Evolutionary conservation across 2,888 invertebrate genomes (phyloP).

Genomic region (Philhelius pedissequus): DNA sequence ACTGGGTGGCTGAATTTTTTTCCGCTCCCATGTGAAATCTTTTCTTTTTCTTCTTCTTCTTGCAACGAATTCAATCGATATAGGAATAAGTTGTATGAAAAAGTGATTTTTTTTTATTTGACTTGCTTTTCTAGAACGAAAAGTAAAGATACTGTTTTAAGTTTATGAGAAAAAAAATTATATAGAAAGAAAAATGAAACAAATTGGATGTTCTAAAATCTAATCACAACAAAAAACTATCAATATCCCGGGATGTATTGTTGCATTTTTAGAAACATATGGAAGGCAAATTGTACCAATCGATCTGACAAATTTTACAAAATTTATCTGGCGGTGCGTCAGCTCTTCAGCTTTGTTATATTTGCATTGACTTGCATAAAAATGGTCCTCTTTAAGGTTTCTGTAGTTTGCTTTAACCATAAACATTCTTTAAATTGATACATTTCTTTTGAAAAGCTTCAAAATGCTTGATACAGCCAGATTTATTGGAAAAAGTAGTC

Average conservation of each 20-base stretch:
- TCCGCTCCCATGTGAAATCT: conserved; percentile 27
- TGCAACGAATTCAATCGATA: conserved; percentile 62
- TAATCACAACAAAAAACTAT: neutral
- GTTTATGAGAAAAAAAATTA: neutral
- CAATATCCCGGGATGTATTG: neutral
- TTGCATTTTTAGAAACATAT: neutral
- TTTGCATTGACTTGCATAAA: too few species aligned
- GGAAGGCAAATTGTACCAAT: too few species aligned
- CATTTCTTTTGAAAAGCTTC: too few species aligned
- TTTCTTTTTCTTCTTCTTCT: conserved; percentile 23
- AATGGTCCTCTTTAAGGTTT: too few species aligned
- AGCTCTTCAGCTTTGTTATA: too few species aligned
- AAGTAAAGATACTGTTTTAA: too few species aligned
- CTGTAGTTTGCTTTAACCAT: too few species aligned
- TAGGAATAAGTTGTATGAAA: conserved; percentile 30
- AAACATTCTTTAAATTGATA: too few species aligned
- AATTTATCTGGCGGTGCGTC: too few species aligned
- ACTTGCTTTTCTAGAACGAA: neutral
- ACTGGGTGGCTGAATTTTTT: conserved; percentile 70
- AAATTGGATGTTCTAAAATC: neutral
- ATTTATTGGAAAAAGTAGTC: too few species aligned
- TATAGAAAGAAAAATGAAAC: neutral
- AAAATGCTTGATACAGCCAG: too few species aligned
- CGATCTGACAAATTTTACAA: too few species aligned
- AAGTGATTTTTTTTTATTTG: conserved; percentile 14